Conservation (phyloP, 2,888 invertebrate genomes). For the Brassicogethes aeneus region DNA sequence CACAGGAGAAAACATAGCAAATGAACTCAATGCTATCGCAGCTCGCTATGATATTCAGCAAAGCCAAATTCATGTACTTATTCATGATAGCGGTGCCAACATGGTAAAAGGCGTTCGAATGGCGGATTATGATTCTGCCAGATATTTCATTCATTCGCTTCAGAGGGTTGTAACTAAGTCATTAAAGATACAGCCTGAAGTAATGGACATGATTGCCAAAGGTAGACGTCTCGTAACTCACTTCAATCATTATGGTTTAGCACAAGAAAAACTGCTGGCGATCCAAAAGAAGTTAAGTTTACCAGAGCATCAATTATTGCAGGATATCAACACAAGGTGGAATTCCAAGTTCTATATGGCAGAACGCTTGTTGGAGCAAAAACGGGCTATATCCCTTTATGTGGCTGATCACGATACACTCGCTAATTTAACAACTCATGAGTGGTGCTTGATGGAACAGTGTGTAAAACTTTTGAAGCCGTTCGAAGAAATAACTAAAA, state of each 20-base stretch:
- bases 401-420: constrained; percentile 7
- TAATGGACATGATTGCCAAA: constrained; percentile 10
- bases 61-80: constrained; percentile 24
- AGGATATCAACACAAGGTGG: constrained; percentile 15
- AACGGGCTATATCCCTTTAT: constrained; percentile 6
- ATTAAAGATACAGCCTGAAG: constrained; percentile 13
- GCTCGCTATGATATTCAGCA: constrained; percentile 22
- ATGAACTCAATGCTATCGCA: constrained; percentile 20
- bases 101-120: constrained; percentile 14
- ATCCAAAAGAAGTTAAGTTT: constrained; percentile 20
- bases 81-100: constrained; percentile 15
- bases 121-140: constrained; percentile 13
- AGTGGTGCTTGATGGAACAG: constrained; percentile 12
- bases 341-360: too few relatives aligned
- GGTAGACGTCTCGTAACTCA: constrained; percentile 24
- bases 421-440: constrained; percentile 9
- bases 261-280: constrained; percentile 9
- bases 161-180: constrained; percentile 16
- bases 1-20: constrained; percentile 23
- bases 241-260: constrained; percentile 20
- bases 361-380: constrained; percentile 11
- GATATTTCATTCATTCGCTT: constrained; percentile 19
- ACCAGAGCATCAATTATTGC: constrained; percentile 18
- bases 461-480: constrained; percentile 12
- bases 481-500: constrained; percentile 19